phyloP scores from a whole-genome alignment of 2,113 vertebrate genomes.

The Dascyllus trimaculatus region DNA sequence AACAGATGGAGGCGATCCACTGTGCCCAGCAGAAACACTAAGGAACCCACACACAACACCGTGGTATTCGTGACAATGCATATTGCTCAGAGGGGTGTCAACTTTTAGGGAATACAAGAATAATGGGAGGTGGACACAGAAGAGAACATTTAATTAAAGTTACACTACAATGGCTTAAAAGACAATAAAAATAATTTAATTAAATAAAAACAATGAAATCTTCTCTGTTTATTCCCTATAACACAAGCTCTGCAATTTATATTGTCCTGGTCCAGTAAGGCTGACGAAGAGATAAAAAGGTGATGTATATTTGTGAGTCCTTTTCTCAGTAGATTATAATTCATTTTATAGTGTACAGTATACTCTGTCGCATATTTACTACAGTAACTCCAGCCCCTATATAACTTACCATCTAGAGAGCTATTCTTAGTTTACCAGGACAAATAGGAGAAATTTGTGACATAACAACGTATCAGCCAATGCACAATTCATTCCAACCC shows the following conservation, averaged over 20 bases:
- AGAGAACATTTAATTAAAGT: background rate
- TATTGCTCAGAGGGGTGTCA: slow-evolving; percentile 6
- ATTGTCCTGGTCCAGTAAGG: too few species aligned
- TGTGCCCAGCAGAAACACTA: slow-evolving; percentile 53
- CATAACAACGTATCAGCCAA: background rate
- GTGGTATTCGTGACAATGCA: slow-evolving; percentile 8
- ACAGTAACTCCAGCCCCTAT: background rate
- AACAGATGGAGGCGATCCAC: slow-evolving; percentile 72
- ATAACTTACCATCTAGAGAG: background rate
- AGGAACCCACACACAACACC: slow-evolving; percentile 17
- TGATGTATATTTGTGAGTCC: too few species aligned
- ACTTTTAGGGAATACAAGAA: slow-evolving; percentile 4
- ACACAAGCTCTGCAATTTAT: too few species aligned
- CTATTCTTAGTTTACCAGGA: too few species aligned
- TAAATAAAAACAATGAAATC: too few species aligned
- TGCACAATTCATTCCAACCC: background rate
- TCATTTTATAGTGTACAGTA: too few species aligned
- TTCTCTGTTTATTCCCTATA: too few species aligned
- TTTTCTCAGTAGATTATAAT: too few species aligned
- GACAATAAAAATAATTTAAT: background rate
- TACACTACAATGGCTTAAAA: background rate
- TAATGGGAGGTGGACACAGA: slow-evolving; percentile 1
- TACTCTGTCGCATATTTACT: too few species aligned
- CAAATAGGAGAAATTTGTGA: background rate
- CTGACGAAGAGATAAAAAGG: too few species aligned